Conservation (phyloP, 2,113 vertebrate genomes). For the Rattus rattus region DNA sequence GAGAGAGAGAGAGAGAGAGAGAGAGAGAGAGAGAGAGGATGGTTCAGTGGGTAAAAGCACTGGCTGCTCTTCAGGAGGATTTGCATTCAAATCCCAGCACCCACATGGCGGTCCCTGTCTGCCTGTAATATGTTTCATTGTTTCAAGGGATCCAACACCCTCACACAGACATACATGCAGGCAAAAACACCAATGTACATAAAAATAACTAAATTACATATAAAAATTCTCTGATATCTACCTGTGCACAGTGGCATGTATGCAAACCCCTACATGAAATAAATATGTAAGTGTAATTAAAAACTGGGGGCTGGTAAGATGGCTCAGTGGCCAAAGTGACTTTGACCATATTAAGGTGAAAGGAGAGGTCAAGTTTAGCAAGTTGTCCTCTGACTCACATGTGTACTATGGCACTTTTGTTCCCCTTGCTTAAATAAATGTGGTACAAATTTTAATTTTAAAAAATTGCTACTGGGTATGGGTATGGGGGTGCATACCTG, state of each 20-base stretch:
- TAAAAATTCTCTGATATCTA: not conserved
- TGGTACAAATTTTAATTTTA: not conserved
- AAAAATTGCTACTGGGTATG: not conserved
- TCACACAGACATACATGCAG: no score
- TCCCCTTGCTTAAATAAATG: not conserved
- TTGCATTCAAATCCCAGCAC: no score
- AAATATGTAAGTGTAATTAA: not conserved
- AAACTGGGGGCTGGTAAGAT: not conserved
- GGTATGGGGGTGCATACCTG: not conserved
- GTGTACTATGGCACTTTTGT: not conserved
- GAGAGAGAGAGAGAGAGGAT: not conserved
- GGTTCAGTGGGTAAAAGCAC: no score
- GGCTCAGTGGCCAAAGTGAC: not conserved
- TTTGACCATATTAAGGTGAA: not conserved
- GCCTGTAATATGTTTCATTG: no score
- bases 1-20: not conserved
- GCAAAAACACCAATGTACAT: no score
- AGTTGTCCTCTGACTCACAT: not conserved
- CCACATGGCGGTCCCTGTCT: no score
- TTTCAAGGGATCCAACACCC: no score
- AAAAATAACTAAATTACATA: no score
- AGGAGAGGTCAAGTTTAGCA: not conserved
- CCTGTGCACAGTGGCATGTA: not conserved
- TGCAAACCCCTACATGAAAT: not conserved
- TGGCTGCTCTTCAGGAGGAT: no score